Conservation (phyloP, 2,888 invertebrate species). For the Allacma fusca region DNA sequence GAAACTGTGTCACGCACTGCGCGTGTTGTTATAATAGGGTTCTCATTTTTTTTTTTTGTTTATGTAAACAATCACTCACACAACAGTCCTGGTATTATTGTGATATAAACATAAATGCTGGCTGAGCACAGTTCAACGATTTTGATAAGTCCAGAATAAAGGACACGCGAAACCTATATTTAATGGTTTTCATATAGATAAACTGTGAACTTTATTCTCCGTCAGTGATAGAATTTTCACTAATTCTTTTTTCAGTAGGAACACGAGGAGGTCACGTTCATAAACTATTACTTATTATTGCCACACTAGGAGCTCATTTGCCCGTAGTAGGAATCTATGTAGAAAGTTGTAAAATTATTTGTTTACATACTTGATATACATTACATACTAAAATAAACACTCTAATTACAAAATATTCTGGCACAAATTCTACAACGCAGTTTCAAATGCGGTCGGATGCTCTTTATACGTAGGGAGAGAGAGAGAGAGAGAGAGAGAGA, state of each 20-base stretch:
- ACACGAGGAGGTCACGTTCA: background rate
- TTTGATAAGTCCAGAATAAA: background rate
- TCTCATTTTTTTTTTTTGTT: background rate
- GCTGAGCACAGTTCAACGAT: background rate
- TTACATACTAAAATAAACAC: background rate
- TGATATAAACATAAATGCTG: slow-evolving; percentile 2
- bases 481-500: background rate
- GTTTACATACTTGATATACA: background rate
- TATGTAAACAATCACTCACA: background rate
- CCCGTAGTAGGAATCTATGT: background rate
- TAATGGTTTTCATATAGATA: background rate
- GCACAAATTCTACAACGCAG: slow-evolving; percentile 1
- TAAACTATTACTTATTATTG: background rate
- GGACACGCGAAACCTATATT: background rate
- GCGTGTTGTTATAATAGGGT: background rate
- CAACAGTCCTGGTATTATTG: background rate
- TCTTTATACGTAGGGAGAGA: background rate
- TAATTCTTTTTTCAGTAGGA: background rate
- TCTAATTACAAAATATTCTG: slow-evolving; percentile 16
- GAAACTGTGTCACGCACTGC: slow-evolving; percentile 12
- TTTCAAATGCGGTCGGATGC: background rate
- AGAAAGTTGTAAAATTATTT: background rate
- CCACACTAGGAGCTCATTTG: background rate
- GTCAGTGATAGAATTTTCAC: no score
- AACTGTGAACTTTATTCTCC: background rate